Evolutionary conservation across 2,113 vertebrate species (phyloP).

Genomic region (Myotis davidii): DNA sequence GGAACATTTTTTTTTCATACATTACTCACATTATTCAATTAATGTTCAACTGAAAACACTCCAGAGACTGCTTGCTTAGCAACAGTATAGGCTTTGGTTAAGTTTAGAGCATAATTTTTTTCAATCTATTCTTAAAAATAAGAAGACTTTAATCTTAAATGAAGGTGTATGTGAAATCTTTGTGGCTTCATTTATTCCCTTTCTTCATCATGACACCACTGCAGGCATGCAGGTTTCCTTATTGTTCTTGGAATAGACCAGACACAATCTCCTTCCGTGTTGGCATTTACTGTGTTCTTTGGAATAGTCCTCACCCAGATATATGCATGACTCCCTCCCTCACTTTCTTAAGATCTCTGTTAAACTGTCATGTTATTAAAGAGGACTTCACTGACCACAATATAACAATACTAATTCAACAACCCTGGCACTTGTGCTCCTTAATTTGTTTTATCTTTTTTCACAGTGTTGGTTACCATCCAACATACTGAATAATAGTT

Average conservation of each 20-base stretch:
- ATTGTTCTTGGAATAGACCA: background rate
- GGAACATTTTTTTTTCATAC: background rate
- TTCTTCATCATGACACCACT: background rate
- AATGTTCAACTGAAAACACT: conserved; percentile 16
- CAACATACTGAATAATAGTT: conserved; percentile 29
- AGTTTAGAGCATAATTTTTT: background rate
- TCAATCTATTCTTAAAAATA: background rate
- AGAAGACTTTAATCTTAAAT: background rate
- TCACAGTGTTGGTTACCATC: conserved; percentile 2
- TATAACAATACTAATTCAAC: conserved; percentile 4
- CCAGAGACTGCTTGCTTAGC: background rate
- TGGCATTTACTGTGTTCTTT: background rate
- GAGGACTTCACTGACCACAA: background rate
- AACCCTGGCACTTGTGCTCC: background rate
- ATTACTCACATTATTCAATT: background rate
- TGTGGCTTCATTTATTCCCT: background rate
- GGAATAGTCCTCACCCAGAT: background rate
- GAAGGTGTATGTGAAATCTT: background rate
- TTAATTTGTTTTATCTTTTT: conserved; percentile 45
- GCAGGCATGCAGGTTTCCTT: background rate
- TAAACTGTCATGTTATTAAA: background rate
- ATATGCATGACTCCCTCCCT: background rate
- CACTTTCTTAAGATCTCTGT: background rate
- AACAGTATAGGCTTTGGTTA: conserved; percentile 1
- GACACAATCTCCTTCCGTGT: background rate